Conservation (phyloP, 2,797 vertebrate genomes). For the Setipinna tenuifilis region DNA sequence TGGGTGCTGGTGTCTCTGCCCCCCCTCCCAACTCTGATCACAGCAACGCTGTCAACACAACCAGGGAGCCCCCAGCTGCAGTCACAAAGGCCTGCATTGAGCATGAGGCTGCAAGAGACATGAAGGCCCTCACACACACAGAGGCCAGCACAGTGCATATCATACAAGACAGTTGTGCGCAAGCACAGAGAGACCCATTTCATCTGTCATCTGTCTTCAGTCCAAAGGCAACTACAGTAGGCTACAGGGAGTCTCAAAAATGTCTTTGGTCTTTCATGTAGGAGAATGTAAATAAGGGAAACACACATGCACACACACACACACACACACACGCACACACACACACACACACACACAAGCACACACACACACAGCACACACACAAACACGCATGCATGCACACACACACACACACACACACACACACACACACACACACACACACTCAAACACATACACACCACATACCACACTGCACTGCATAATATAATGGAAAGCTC, state of each 20-base stretch:
- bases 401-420: background rate
- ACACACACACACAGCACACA: too few relatives aligned
- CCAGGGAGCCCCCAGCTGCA: background rate
- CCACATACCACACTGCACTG: too few relatives aligned
- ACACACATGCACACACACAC: too few relatives aligned
- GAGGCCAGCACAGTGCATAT: background rate
- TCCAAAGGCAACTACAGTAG: slow-evolving; percentile 4
- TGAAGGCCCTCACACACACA: background rate
- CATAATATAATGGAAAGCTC: background rate
- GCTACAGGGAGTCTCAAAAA: background rate
- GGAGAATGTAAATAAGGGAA: background rate
- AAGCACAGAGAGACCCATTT: background rate
- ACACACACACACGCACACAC: too few relatives aligned
- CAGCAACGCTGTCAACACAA: slow-evolving; percentile 4
- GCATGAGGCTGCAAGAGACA: background rate
- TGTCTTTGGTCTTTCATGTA: slow-evolving; percentile 18
- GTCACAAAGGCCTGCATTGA: slow-evolving; percentile 11
- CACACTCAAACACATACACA: too few relatives aligned
- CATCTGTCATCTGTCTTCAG: background rate
- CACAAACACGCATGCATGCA: too few relatives aligned
- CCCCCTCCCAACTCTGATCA: background rate
- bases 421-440: too few relatives aligned
- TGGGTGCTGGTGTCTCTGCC: background rate
- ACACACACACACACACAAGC: too few relatives aligned
- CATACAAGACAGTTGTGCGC: background rate